A percentile compares a stretch with the other conserved stretches of the same genome.
Conservation (phyloP, 2,113 vertebrate genomes). For the Phylloscopus trochilus region DNA sequence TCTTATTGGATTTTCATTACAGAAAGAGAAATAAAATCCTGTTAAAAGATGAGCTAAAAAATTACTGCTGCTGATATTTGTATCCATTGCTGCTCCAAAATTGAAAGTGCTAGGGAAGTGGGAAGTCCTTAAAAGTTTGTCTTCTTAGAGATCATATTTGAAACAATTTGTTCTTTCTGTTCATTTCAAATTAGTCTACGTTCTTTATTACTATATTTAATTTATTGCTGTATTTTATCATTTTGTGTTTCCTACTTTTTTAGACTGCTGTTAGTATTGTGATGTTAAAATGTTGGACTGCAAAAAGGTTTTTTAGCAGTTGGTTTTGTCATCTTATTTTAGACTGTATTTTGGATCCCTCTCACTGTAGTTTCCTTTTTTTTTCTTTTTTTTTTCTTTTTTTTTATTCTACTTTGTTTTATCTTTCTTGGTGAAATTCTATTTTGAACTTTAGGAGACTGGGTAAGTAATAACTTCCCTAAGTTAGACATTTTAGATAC, state of each 20-base stretch:
- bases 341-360: background rate
- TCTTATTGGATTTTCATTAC: background rate
- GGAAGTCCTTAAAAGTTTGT: background rate
- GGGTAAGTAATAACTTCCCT: background rate
- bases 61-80: background rate
- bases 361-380: background rate
- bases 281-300: background rate
- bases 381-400: background rate
- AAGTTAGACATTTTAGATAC: background rate
- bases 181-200: background rate
- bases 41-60: background rate
- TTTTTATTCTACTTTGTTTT: background rate
- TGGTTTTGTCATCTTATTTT: background rate
- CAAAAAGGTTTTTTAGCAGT: rapidly evolving
- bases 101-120: background rate
- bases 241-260: background rate
- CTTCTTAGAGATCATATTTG: background rate
- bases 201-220: background rate
- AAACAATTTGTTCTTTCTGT: background rate
- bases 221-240: background rate
- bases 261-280: background rate
- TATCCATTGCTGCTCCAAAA: background rate
- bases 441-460: background rate
- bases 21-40: background rate
- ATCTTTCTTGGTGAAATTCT: rapidly evolving